Conservation (phyloP, 2,888 invertebrate genomes). For the Drosophila nr. perissopoda region DNA sequence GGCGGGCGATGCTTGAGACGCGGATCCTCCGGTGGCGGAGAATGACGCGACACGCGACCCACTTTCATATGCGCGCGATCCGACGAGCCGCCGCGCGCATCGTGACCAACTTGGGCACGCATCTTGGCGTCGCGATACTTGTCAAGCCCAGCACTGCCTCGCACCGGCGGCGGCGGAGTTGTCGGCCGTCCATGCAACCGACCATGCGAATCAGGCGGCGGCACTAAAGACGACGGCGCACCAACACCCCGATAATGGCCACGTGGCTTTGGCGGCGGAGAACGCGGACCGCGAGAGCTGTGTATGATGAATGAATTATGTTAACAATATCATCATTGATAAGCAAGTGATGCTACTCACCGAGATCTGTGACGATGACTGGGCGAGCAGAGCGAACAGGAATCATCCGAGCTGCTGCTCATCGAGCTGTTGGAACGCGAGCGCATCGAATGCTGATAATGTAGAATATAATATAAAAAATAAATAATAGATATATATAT, state of each 20-base stretch:
- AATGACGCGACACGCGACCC: slow-evolving; percentile 82
- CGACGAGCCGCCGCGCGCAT: slow-evolving; percentile 71
- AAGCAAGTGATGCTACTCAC: slow-evolving; percentile 61
- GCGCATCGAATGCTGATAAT: slow-evolving; percentile 84
- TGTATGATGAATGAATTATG: not conserved
- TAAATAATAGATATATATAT: not conserved
- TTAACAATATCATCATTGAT: not conserved
- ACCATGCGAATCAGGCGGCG: slow-evolving; percentile 74
- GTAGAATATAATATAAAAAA: not conserved
- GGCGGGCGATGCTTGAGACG: slow-evolving; percentile 86
- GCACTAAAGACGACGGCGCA: slow-evolving; percentile 61
- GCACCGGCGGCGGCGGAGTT: slow-evolving; percentile 81
- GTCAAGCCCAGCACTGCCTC: slow-evolving; percentile 66
- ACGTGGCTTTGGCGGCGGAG: slow-evolving; percentile 83
- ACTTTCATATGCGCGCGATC: slow-evolving; percentile 80
- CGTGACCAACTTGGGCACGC: slow-evolving; percentile 69
- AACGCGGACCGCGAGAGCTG: slow-evolving; percentile 83
- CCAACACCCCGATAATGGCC: slow-evolving; percentile 81
- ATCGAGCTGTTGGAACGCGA: slow-evolving; percentile 91
- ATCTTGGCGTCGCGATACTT: slow-evolving; percentile 84
- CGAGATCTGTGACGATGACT: slow-evolving; percentile 85
- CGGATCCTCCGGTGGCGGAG: slow-evolving; percentile 87
- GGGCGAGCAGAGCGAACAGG: slow-evolving; percentile 93
- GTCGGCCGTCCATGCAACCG: slow-evolving; percentile 82
- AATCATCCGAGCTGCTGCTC: slow-evolving; percentile 93